Evolutionary conservation across 2,113 vertebrate species (phyloP).

Genomic region (Ammodytes marinus): DNA sequence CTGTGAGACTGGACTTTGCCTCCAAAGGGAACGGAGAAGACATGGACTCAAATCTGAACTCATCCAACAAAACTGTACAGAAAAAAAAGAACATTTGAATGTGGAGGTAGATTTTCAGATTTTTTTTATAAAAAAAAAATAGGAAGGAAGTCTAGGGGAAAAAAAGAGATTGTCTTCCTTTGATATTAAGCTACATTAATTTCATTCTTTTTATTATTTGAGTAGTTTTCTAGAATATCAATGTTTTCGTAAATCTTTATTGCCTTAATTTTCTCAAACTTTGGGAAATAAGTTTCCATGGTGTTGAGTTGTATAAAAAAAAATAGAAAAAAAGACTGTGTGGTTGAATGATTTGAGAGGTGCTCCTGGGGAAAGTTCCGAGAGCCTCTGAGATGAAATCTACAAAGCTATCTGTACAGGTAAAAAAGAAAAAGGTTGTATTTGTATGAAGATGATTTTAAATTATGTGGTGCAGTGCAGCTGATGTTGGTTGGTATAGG

Average conservation of each 20-base stretch:
- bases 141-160: slow-evolving; percentile 80
- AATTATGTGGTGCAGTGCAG: slow-evolving; percentile 90
- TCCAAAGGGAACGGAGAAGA: slow-evolving; percentile 64
- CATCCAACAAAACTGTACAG: slow-evolving; percentile 84
- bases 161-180: slow-evolving; percentile 90
- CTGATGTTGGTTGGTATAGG: slow-evolving; percentile 82
- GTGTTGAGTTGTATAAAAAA: slow-evolving; percentile 79
- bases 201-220: slow-evolving; percentile 87
- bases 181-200: slow-evolving; percentile 92
- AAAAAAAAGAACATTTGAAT: slow-evolving; percentile 89
- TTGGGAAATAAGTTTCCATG: slow-evolving; percentile 81
- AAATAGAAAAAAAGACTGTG: slow-evolving; percentile 77
- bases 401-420: slow-evolving; percentile 91
- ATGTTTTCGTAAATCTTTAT: slow-evolving; percentile 98
- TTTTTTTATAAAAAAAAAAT: slow-evolving; percentile 76
- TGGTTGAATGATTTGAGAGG: slow-evolving; percentile 81
- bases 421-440: slow-evolving; percentile 86
- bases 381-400: slow-evolving; percentile 82
- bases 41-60: slow-evolving; percentile 71
- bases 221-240: slow-evolving; percentile 93
- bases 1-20: slow-evolving; percentile 84
- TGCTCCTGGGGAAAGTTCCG: slow-evolving; percentile 79
- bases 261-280: slow-evolving; percentile 99
- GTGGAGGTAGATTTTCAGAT: slow-evolving; percentile 90
- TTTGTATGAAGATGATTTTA: slow-evolving; percentile 94